Base-by-base conservation (phyloP, 2,797 vertebrate species). In the Gallinago nigripennis region DNA sequence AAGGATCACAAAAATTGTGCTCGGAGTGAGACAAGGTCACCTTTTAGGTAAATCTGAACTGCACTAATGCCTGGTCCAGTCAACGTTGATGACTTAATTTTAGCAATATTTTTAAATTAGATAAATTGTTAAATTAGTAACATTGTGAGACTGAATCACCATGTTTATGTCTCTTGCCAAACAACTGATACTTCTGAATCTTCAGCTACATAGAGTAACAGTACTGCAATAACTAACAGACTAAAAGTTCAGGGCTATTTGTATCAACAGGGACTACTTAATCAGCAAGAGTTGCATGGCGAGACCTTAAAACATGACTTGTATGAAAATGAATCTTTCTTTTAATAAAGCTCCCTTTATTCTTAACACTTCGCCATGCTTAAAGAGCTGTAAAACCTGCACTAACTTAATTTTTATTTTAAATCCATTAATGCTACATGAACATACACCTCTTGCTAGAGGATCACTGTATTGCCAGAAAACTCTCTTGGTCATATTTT, bases 341-440 rank as follows among this genome's bases (percentile, higher is more conserved):
- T 88, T 79, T 54, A 70, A 76, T 63, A 82, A 82, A 82, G 46
- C 5, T 90, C 12, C 21, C 30, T 87, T 92, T 84, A n/a, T 51
- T 79, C 35, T 88, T 28, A 79, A 73, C 69, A 37, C 21, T 69
- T 33, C 46, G n/a, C 8, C 13, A 31, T 11, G 7, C 17, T 63
- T 72, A 8, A 12, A 77, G 33, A 81, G 8, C 53, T 24, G 73
- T 1, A 69, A 83, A 88, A 69, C 3, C 25, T 58, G 50, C 5
- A 65, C 2, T 63, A 77, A 50, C 35, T 48, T 88, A n/a, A 7
- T 63, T 77, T 35, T 43, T 2, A 25, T 88, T 88, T 93, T 46
- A 69, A 9, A 35, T 43, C 28, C 31, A 31, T 5, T 69, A 27
- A 43, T 65, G 39, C 28, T 70, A 71, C 83, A 51, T 8, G n/a